These are phyloP conservation scores for Clarias fuscus DNA, from an alignment of 2,797 vertebrate species.

Conservation along the genomic window DNA sequence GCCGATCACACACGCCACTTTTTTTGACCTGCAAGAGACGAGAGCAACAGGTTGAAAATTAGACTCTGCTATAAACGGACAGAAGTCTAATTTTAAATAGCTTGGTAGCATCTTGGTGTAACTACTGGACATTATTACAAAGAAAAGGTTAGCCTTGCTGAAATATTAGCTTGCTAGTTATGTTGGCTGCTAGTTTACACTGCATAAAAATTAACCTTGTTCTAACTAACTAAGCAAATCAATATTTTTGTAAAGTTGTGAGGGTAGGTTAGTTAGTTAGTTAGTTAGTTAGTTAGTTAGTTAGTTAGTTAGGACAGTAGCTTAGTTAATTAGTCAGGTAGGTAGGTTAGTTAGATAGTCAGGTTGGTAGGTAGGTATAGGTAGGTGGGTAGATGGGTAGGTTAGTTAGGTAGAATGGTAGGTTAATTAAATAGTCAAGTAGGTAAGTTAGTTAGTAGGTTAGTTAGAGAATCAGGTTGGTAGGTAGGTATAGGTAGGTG, in stretches of 20 bases:
- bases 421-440: no score
- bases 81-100: background rate
- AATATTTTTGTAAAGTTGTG: background rate
- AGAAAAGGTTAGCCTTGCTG: background rate
- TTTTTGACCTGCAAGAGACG: constrained; percentile 85
- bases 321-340: no score
- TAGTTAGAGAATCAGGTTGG: no score
- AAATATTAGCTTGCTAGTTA: background rate
- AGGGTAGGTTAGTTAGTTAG: no score
- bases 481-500: no score
- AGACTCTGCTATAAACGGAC: background rate
- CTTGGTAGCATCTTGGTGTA: background rate
- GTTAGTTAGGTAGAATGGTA: no score
- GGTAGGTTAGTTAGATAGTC: no score
- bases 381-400: no score
- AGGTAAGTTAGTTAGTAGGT: no score
- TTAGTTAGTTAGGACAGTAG: no score
- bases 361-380: no score
- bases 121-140: background rate
- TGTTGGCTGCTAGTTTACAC: background rate
- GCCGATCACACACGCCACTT: constrained; percentile 79
- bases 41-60: background rate
- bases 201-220: background rate
- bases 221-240: background rate
- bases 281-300: no score